phyloP scores from a whole-genome alignment of 2,797 vertebrate genomes.

The Rousettus madagascariensis region DNA sequence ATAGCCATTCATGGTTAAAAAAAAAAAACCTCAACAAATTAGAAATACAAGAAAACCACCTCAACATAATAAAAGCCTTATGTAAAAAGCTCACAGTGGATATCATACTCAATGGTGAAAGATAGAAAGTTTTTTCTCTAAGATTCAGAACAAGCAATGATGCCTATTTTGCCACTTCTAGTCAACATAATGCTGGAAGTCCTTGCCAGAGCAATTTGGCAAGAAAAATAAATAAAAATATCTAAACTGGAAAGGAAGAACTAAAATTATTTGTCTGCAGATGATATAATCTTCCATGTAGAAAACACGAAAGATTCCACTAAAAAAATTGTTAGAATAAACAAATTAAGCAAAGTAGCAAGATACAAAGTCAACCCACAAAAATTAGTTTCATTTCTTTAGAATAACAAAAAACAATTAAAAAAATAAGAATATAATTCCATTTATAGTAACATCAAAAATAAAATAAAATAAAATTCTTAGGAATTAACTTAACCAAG shows the following conservation, averaged over 20 bases:
- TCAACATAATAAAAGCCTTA: not conserved
- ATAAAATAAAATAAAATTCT: not conserved
- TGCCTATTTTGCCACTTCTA: not conserved
- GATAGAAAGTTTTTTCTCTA: not conserved
- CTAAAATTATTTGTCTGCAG: not conserved
- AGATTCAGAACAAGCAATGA: not conserved
- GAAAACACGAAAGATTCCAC: not conserved
- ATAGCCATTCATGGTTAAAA: not conserved
- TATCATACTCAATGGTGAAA: not conserved
- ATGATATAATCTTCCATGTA: not conserved
- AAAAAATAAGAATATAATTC: not conserved
- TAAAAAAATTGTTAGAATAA: not conserved
- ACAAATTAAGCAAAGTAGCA: not conserved
- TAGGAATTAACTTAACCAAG: not conserved
- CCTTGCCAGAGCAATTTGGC: not conserved
- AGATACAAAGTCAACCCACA: not conserved
- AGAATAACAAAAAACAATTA: not conserved
- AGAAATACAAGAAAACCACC: not conserved
- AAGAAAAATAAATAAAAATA: not conserved
- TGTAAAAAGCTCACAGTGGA: not conserved
- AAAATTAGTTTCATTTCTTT: not conserved
- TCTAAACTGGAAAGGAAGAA: not conserved
- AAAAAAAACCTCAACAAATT: not conserved
- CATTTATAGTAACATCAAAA: not conserved
- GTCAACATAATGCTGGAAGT: not conserved